Percentiles rank a stretch among this genome's conserved stretches.
Evolutionary conservation across 1,140 invertebrate genomes (phyloP).

Genomic region (Drosophila triauraria): DNA sequence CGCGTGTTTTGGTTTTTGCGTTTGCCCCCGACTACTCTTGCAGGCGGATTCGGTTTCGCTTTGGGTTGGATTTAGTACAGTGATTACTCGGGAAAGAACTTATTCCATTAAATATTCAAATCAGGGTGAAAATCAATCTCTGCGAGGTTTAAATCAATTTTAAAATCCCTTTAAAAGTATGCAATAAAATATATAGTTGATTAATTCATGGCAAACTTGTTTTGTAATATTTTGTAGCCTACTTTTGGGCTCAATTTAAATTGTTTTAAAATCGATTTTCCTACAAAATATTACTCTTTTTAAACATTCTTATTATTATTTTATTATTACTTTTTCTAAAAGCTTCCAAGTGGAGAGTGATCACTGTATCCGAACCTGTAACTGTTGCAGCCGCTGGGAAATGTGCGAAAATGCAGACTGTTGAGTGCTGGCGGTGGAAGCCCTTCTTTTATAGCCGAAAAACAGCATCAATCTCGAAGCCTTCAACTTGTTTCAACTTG

Average conservation of each 20-base stretch:
- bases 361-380: slow-evolving; percentile 4
- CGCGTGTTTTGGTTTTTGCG: slow-evolving; percentile 4
- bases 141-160: too few relatives aligned
- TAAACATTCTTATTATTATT: not conserved
- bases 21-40: not conserved
- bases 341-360: not conserved
- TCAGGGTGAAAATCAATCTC: too few relatives aligned
- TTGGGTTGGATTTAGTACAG: not conserved
- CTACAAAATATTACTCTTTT: too few relatives aligned
- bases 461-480: slow-evolving; percentile 16
- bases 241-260: too few relatives aligned
- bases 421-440: not conserved
- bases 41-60: not conserved
- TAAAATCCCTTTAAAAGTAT: too few relatives aligned
- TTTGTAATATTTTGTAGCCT: too few relatives aligned
- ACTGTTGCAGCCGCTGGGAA: slow-evolving; percentile 4
- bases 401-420: slow-evolving; percentile 27
- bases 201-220: too few relatives aligned
- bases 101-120: too few relatives aligned
- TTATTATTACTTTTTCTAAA: not conserved
- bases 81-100: not conserved
- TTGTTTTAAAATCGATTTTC: too few relatives aligned
- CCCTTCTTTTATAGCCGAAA: slow-evolving; percentile 26
- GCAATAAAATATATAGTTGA: too few relatives aligned
- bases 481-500: slow-evolving; percentile 39